phyloP scores from a whole-genome alignment of 2,797 vertebrate genomes.

The Tragopan temminckii region DNA sequence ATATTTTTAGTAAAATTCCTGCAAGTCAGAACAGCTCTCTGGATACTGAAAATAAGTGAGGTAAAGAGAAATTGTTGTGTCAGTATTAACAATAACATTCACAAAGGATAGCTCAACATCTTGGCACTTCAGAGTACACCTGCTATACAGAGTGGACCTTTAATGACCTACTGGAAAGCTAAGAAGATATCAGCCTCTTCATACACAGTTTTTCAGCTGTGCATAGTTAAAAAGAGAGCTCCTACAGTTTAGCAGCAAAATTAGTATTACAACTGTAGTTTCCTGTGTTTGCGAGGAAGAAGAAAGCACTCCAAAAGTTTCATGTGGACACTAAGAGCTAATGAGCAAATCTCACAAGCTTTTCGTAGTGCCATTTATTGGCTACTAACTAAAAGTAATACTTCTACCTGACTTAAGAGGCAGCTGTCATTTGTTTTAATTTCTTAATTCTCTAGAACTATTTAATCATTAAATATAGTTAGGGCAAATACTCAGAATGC shows the following conservation, averaged over 20 bases:
- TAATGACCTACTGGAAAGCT: neutral
- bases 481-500: neutral
- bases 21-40: neutral
- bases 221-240: neutral
- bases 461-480: neutral
- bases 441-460: neutral
- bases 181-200: neutral
- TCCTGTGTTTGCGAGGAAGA: neutral
- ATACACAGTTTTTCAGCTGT: neutral
- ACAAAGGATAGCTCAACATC: neutral
- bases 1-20: neutral
- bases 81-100: neutral
- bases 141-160: neutral
- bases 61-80: neutral
- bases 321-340: accelerated
- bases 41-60: neutral
- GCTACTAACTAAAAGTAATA: neutral
- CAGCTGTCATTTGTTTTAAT: neutral
- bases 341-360: neutral
- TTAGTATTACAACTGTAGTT: neutral
- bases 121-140: neutral
- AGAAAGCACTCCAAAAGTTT: neutral
- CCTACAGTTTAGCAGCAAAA: neutral
- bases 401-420: neutral
- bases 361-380: neutral